Percentiles rank a stretch among this genome's conserved stretches.
Evolutionary conservation across 2,888 invertebrate species (phyloP).

Genomic region (Microplitis manilae): DNA sequence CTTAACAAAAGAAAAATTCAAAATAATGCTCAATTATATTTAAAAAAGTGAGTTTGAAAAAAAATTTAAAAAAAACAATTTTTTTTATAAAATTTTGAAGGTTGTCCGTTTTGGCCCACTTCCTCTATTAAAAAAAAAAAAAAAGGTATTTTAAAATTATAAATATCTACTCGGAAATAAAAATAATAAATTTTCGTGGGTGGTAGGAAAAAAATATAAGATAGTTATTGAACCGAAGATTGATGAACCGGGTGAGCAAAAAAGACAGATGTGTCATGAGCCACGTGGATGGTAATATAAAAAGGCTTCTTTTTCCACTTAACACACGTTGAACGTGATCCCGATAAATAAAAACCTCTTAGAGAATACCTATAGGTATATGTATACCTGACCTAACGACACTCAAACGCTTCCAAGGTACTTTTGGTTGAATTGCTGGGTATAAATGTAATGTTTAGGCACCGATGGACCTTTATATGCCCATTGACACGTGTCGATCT

Average conservation of each 20-base stretch:
- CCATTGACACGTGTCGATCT: conserved; percentile 46
- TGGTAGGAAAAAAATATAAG: conserved; percentile 9
- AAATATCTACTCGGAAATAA: too few species aligned
- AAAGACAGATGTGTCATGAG: conserved; percentile 45
- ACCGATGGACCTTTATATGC: conserved; percentile 14
- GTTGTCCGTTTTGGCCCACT: too few species aligned
- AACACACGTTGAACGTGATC: conserved; percentile 46
- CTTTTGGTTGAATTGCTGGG: background rate
- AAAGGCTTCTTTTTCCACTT: conserved; percentile 32
- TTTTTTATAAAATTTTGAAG: too few species aligned
- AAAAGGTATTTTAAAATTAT: too few species aligned
- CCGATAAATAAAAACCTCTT: conserved; percentile 42
- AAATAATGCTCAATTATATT: too few species aligned
- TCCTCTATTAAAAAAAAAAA: too few species aligned
- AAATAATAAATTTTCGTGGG: background rate
- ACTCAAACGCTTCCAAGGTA: background rate
- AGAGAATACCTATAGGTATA: conserved; percentile 29
- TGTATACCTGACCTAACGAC: conserved; percentile 18
- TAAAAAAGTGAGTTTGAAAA: too few species aligned
- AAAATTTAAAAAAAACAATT: too few species aligned
- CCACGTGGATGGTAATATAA: conserved; percentile 17
- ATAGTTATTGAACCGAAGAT: background rate
- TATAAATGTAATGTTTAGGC: conserved; percentile 30
- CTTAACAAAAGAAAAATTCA: too few species aligned
- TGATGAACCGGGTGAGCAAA: conserved; percentile 6